Evolutionary conservation across 2,888 invertebrate species (phyloP), one percentile per base, ranked within the genome.

Genomic region (Phoronis australis): DNA sequence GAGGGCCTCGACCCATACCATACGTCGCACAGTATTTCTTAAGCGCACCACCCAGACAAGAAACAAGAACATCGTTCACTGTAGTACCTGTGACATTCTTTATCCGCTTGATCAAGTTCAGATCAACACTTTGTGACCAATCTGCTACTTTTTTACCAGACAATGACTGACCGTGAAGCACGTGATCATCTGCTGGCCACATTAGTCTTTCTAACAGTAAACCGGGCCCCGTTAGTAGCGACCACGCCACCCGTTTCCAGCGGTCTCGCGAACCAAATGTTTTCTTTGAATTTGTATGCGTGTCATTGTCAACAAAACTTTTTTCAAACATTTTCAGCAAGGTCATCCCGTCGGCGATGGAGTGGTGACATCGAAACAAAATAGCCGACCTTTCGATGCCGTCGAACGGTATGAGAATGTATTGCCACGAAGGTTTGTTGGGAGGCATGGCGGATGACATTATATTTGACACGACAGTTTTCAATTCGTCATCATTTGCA

Each of bases 31-130:
- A 45, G 43, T 56, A 50, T 9, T 52, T 45, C 6, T 49, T 9
- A 35, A 59, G 51, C 5, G 54, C 48, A 12, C 43, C 48, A 1
- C 55, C 50, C 25, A 59, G 45, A 37, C 59, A 59, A 1, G 55
- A 47, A 42, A 59, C 50, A 4, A 59, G 47, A n/a, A 59, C 55
- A 37, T 59, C 59, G 31, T 59, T 59, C 9, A 59, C 55, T 3
- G 59, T 59, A 12, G 52, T 48, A 4, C 45, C 48, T 1, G 58
- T 49, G 3, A 38, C 50, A 18, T 43, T 52, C 43, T 56, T 58
- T 24, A 59, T 51, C 27, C 50, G 22, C 39, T 59, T 59, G 37
- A 59, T 50, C n/a, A 58, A 37, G 2, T 38, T 37, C 25, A 58
- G 31, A 39, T 54, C 52, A 25, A 58, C 51, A 9, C 42, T 39